phyloP scores from a whole-genome alignment of 2,113 vertebrate genomes.

The Pseudopipra pipra region DNA sequence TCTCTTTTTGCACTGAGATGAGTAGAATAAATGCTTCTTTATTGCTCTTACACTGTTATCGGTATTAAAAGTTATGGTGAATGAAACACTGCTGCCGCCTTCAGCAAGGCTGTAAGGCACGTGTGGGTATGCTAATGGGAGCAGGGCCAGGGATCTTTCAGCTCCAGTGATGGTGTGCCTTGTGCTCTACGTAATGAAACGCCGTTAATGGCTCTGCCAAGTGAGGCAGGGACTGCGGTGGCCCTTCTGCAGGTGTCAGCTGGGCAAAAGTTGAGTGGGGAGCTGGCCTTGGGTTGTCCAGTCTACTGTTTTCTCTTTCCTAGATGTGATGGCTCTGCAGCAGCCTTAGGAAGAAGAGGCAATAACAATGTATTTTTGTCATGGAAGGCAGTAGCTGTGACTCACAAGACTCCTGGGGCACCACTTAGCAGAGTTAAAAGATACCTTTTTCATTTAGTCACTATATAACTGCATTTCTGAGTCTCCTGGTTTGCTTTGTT shows the following conservation, averaged over 20 bases:
- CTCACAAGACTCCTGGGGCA: neutral
- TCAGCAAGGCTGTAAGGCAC: neutral
- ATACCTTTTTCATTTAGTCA: neutral
- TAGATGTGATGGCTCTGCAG: neutral
- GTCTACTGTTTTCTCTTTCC: neutral
- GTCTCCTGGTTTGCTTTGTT: neutral
- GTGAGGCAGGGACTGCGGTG: accelerated
- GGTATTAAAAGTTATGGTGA: accelerated
- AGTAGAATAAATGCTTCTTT: neutral
- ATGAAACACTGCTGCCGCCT: neutral
- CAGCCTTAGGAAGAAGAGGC: neutral
- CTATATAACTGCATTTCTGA: neutral
- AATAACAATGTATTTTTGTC: neutral
- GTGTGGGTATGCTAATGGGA: neutral
- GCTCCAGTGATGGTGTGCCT: accelerated
- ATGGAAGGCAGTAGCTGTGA: neutral
- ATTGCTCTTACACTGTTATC: neutral
- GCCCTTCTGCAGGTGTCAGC: neutral
- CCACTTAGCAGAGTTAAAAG: neutral
- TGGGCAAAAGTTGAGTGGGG: neutral
- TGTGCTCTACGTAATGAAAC: accelerated
- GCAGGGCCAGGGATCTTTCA: neutral
- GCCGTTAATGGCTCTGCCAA: no score
- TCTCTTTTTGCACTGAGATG: neutral
- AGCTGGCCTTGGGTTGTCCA: neutral